Conservation (phyloP, 2,113 vertebrate species). For the Amazona guildingii region DNA sequence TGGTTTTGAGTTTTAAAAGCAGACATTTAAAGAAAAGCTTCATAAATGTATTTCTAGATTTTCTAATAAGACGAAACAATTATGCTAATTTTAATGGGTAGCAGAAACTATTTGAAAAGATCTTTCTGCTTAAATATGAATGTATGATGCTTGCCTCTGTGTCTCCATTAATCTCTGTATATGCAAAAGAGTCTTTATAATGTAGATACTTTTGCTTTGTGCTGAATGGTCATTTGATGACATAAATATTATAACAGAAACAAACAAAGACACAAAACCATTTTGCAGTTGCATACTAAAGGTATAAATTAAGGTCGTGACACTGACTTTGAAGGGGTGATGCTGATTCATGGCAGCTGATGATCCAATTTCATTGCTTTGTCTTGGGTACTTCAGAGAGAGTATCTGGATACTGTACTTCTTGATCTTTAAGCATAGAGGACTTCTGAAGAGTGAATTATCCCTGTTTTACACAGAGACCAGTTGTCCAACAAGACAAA, state of each 20-base stretch:
- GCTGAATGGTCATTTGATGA: not conserved
- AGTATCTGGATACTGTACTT: not conserved
- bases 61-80: not conserved
- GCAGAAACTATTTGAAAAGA: not conserved
- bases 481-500: not conserved
- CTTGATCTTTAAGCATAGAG: not conserved
- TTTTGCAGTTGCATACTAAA: not conserved
- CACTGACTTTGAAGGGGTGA: not conserved
- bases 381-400: not conserved
- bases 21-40: not conserved
- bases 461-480: not conserved
- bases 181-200: not conserved
- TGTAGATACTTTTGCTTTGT: not conserved
- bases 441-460: not conserved
- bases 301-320: not conserved
- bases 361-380: not conserved
- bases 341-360: not conserved
- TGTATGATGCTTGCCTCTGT: not conserved
- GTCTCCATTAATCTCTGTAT: not conserved
- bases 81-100: not conserved
- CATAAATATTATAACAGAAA: not conserved
- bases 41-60: not conserved
- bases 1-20: not conserved
- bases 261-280: not conserved
- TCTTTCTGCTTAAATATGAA: not conserved